phyloP scores from a whole-genome alignment of 2,797 vertebrate species.

The Periparus ater region DNA sequence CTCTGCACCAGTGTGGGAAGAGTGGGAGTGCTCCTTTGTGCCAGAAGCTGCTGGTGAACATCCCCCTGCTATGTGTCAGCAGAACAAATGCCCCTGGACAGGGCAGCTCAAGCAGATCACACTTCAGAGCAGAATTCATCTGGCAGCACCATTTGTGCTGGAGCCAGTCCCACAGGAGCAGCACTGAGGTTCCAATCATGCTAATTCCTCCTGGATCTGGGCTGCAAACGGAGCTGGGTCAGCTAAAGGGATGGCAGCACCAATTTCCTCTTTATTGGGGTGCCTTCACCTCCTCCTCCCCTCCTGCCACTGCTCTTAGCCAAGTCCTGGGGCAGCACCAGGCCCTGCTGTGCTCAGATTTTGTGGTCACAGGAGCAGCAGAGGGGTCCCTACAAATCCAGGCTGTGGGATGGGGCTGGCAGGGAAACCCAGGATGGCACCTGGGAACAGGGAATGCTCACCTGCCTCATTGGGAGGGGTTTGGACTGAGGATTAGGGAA shows the following conservation, averaged over 20 bases:
- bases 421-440: neutral
- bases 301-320: neutral
- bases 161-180: neutral
- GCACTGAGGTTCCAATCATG: rapidly evolving
- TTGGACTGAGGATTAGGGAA: neutral
- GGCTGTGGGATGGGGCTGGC: neutral
- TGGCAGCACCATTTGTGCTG: slow-evolving; percentile 1
- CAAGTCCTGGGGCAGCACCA: rapidly evolving
- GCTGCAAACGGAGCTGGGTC: neutral
- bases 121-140: neutral
- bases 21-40: neutral
- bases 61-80: neutral
- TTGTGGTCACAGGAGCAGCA: rapidly evolving
- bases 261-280: neutral
- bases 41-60: neutral
- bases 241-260: neutral
- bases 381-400: neutral
- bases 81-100: neutral
- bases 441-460: neutral
- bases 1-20: neutral
- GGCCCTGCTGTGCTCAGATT: neutral
- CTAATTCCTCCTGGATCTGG: neutral
- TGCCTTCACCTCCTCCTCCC: neutral
- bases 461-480: neutral
- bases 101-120: neutral